Conservation (phyloP, 2,113 vertebrate species). For the Pelmatolapia mariae region DNA sequence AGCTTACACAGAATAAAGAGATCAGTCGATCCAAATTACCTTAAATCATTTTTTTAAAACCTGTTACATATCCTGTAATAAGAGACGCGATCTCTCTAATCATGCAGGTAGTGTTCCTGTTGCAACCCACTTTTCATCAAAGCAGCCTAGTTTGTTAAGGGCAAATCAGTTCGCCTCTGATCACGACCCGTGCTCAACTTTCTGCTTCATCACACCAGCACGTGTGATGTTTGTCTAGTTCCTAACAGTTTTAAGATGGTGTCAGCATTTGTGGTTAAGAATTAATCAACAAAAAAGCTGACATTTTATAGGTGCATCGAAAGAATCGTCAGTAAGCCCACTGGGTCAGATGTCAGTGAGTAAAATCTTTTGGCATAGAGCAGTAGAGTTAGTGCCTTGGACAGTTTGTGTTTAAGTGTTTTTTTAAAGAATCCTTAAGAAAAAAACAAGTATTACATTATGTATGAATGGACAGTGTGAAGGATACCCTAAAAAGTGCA, state of each 20-base stretch:
- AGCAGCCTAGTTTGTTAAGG: not conserved
- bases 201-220: not conserved
- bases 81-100: not conserved
- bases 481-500: no score
- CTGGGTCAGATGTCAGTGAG: not conserved
- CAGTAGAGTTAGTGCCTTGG: not conserved
- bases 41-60: not conserved
- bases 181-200: not conserved
- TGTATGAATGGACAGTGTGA: not conserved
- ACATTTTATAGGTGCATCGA: not conserved
- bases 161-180: not conserved
- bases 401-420: not conserved
- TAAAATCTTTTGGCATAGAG: not conserved
- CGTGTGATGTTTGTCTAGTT: not conserved
- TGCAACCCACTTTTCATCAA: not conserved
- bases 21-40: not conserved
- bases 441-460: not conserved
- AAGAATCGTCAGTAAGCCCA: not conserved
- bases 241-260: not conserved
- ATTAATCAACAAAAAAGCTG: not conserved
- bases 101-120: not conserved
- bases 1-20: not conserved
- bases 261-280: not conserved
- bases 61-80: not conserved
- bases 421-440: not conserved